Evolutionary conservation across 2,888 invertebrate species (phyloP).

Genomic region (Caenorhabditis doughertyi): DNA sequence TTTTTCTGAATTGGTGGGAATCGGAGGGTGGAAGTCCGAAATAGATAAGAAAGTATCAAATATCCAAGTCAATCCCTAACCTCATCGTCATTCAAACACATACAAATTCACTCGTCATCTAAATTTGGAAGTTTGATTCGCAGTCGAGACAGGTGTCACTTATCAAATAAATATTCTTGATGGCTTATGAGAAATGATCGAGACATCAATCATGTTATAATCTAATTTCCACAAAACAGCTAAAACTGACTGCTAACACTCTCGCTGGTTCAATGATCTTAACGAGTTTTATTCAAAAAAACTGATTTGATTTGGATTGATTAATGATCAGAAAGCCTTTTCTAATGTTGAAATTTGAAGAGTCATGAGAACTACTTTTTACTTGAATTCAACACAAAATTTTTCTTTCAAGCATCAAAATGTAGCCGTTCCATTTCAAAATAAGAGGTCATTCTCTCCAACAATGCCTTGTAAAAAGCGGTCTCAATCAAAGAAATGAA

Average conservation of each 20-base stretch:
- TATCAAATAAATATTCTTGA: constrained; percentile 28
- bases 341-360: too few species aligned
- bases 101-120: constrained; percentile 21
- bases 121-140: constrained; percentile 18
- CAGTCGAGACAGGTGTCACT: constrained; percentile 23
- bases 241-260: too few species aligned
- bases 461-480: constrained; percentile 20
- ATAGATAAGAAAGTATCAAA: constrained; percentile 38
- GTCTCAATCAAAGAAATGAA: constrained; percentile 53
- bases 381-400: too few species aligned
- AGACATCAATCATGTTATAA: constrained; percentile 39
- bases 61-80: constrained; percentile 24
- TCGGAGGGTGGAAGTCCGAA: constrained; percentile 28
- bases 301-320: too few species aligned
- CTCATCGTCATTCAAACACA: constrained; percentile 17
- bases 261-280: too few species aligned
- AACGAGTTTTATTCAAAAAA: too few species aligned
- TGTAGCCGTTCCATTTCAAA: too few species aligned
- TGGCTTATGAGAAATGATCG: constrained; percentile 5
- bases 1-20: constrained; percentile 53
- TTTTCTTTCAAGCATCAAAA: too few species aligned
- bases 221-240: constrained; percentile 17
- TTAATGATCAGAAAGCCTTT: too few species aligned
- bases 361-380: too few species aligned
- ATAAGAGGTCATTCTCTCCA: not conserved